A percentile compares a stretch with the other conserved stretches of the same genome.
Conservation (phyloP, 2,113 vertebrate genomes). For the Protobothrops mucrosquamatus region DNA sequence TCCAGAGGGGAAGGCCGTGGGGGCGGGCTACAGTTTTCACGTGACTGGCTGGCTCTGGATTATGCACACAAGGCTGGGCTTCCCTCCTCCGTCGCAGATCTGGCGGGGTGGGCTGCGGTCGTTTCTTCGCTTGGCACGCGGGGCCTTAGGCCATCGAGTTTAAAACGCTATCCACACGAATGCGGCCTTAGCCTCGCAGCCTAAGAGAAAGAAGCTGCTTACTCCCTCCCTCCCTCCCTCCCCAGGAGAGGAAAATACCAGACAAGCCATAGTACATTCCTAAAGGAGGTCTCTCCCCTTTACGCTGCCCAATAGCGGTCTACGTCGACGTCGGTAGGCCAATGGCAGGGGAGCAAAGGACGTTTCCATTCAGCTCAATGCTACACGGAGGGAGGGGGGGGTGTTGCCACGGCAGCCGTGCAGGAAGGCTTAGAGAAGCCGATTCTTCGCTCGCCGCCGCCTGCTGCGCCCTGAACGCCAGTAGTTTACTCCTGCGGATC, state of each 20-base stretch:
- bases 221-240: no score
- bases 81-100: not conserved
- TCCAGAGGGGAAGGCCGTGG: constrained; percentile 49
- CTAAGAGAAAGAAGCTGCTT: not conserved
- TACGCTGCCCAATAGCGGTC: constrained; percentile 45
- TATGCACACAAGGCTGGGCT: not conserved
- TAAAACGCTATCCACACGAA: not conserved
- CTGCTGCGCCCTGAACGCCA: not conserved
- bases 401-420: not conserved
- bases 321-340: constrained; percentile 29
- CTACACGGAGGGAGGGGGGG: not conserved
- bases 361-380: constrained; percentile 42
- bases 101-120: not conserved
- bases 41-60: constrained; percentile 29
- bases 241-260: constrained; percentile 44
- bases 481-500: not conserved
- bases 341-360: constrained; percentile 21
- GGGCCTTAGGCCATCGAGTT: not conserved
- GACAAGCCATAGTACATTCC: constrained; percentile 64
- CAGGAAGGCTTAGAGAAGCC: not conserved
- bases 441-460: not conserved
- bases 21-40: constrained; percentile 43
- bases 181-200: no score
- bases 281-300: constrained; percentile 38
- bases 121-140: not conserved